These are phyloP conservation scores for Sinotaia quadrata DNA, from an alignment of 2,888 invertebrate species.

Conservation along the genomic window DNA sequence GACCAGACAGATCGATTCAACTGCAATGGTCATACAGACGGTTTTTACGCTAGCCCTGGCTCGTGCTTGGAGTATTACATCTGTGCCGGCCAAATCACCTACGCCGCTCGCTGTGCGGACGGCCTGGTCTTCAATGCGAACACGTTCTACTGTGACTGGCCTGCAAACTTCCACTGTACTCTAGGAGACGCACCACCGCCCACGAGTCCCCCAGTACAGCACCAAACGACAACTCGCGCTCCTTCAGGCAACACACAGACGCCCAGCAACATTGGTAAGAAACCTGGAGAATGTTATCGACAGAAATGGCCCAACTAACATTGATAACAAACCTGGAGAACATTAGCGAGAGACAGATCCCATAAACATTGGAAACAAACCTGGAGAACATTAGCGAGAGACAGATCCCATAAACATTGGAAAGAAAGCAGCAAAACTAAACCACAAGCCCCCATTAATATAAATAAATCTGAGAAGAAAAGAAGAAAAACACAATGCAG, in stretches of 20 bases:
- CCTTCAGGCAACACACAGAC: not conserved
- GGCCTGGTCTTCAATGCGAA: constrained; percentile 49
- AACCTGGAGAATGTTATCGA: too few relatives aligned
- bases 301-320: too few relatives aligned
- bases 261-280: not conserved
- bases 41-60: constrained; percentile 46
- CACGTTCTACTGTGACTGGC: constrained; percentile 56
- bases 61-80: constrained; percentile 51
- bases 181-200: not conserved
- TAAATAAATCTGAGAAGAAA: too few relatives aligned
- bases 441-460: too few relatives aligned
- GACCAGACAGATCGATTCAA: too few relatives aligned
- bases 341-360: too few relatives aligned
- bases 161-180: constrained; percentile 46
- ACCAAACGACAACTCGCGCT: not conserved
- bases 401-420: too few relatives aligned
- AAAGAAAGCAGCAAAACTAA: too few relatives aligned
- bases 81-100: constrained; percentile 48
- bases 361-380: not conserved
- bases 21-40: constrained; percentile 45
- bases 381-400: too few relatives aligned
- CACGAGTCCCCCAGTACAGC: not conserved
- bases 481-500: too few relatives aligned
- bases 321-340: too few relatives aligned
- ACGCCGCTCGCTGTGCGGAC: constrained; percentile 50